Base-by-base conservation (phyloP, 2,888 invertebrate genomes). In the Oligia strigilis region DNA sequence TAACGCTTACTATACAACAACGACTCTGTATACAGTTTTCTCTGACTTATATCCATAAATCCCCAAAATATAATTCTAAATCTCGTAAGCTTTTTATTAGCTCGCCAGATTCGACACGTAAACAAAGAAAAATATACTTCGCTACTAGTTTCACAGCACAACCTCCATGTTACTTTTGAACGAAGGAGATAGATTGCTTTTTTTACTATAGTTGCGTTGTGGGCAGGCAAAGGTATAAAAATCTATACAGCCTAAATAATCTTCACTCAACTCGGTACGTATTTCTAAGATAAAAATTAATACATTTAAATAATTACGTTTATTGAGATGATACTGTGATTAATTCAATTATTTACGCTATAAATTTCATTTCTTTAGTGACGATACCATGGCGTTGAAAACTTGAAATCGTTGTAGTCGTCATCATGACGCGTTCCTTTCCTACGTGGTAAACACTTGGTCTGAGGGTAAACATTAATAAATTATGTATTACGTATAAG, bases 101-200 rank as follows among this genome's bases (percentile, higher is more conserved):
- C 90, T 92, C 89, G 86, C 89, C 85, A 84, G 92, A 92, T 93
- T 94, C 94, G 95, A 96, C 97, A 97, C 97, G 97, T 97, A 97
- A 97, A 97, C 97, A 97, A 96, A 96, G 96, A 94, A 95, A 95
- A 95, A 91, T 93, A 93, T 90, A 93, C 92, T 93, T 92, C 93
- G 92, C 91, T 90, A 93, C 91, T 91, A 92, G 91, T 92, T 93
- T 94, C 92, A 94, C 93, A 90, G 92, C 92, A 92, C 92, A 92
- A 93, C 96, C 96, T 93, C 96, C 96, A 96, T 96, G 93, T 96
- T 96, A 93, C 93, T 94, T 83, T 93, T 82, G 90, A 93, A 89
- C 85, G 92, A 92, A 87, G 79, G 86, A 89, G 89, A 89, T 77
- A 83, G 85, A 73, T 65, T 70, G 72, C 71, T 84, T 89, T 88